Conservation (phyloP, 92 coral and sea anemone species). For the Epizoanthus scotinus region DNA sequence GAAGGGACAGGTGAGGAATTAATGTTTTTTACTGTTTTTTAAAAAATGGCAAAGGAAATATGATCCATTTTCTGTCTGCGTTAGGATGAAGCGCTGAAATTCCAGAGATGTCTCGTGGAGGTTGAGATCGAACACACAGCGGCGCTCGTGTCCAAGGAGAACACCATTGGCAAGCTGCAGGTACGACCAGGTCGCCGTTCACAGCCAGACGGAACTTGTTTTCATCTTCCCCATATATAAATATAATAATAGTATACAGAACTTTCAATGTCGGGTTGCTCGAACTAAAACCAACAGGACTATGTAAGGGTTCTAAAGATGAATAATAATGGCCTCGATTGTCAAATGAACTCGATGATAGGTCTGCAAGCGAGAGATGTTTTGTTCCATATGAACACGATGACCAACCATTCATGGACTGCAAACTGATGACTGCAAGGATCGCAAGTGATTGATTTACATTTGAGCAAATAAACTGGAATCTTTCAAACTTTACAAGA, state of each 20-base stretch:
- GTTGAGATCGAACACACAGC: slow-evolving; percentile 39
- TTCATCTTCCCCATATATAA: no score
- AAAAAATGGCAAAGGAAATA: no score
- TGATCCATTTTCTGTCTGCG: neutral
- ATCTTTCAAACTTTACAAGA: neutral
- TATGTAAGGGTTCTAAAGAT: no score
- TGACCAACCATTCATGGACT: no score
- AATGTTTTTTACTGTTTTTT: neutral
- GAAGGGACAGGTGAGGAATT: slow-evolving; percentile 30
- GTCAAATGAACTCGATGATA: no score
- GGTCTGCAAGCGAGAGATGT: no score
- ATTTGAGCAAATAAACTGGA: neutral
- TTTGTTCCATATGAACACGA: no score
- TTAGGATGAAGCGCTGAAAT: slow-evolving; percentile 39
- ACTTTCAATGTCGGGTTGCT: no score
- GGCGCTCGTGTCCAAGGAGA: slow-evolving; percentile 18
- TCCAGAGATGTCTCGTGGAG: slow-evolving; percentile 45
- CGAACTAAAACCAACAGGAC: no score
- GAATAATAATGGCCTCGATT: no score
- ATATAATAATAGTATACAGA: no score
- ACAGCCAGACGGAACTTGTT: no score
- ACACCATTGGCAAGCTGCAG: slow-evolving; percentile 7
- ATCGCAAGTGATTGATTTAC: neutral
- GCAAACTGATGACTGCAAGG: neutral
- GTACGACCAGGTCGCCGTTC: neutral